phyloP scores from a whole-genome alignment of 2,797 vertebrate species.

The Anomalospiza imberbis region DNA sequence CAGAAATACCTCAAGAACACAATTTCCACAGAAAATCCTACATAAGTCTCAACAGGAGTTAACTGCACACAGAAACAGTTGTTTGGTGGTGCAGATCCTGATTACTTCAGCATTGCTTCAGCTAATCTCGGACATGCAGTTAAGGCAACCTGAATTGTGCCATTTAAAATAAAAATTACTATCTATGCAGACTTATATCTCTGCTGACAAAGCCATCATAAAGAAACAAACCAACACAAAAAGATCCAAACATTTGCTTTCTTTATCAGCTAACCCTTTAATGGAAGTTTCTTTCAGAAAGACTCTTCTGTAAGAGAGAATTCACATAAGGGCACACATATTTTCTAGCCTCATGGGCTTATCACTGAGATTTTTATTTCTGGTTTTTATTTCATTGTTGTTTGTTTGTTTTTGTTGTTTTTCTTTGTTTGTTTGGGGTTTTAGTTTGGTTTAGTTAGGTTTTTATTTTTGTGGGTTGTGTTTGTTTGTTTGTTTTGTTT shows the following conservation, averaged over 20 bases:
- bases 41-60: background rate
- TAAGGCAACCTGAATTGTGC: background rate
- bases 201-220: background rate
- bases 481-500: background rate
- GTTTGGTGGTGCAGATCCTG: background rate
- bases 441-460: background rate
- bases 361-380: background rate
- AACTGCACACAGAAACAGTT: background rate
- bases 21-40: background rate
- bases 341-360: background rate
- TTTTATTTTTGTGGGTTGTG: background rate
- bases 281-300: background rate
- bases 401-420: background rate
- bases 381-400: background rate
- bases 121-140: background rate
- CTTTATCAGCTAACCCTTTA: background rate
- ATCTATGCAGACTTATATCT: background rate
- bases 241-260: background rate
- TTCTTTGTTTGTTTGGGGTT: background rate
- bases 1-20: background rate
- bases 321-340: background rate
- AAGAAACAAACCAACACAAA: background rate
- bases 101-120: background rate
- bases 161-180: background rate
- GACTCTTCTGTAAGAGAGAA: background rate